phyloP scores from a whole-genome alignment of 2,888 invertebrate genomes.

The Caenorhabditis sp. region DNA sequence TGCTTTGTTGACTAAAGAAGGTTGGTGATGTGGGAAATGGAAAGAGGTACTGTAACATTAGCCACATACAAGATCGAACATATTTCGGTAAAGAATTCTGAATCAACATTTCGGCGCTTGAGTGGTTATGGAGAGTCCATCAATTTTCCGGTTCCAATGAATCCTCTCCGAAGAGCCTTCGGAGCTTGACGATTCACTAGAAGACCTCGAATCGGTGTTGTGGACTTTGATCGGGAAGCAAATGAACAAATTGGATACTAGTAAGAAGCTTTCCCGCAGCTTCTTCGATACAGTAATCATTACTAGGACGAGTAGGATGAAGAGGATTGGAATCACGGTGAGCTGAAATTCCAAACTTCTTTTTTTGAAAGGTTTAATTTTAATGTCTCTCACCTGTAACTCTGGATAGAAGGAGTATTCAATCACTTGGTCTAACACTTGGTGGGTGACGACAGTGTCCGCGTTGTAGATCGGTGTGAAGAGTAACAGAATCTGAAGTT shows the following conservation, averaged over 20 bases:
- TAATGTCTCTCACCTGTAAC: conserved; percentile 32
- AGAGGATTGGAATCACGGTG: conserved; percentile 51
- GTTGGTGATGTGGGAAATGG: conserved; percentile 1
- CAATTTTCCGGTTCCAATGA: conserved; percentile 62
- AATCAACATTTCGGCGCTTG: conserved; percentile 1
- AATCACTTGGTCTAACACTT: conserved; percentile 55
- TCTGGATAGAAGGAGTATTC: conserved; percentile 58
- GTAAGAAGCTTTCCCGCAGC: conserved; percentile 47
- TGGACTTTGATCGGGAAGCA: conserved; percentile 56
- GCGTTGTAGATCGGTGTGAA: conserved; percentile 53
- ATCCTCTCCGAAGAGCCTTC: conserved; percentile 49
- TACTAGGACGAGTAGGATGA: conserved; percentile 32
- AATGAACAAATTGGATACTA: conserved; percentile 55
- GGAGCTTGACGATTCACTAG: conserved; percentile 58
- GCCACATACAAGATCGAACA: conserved; percentile 20
- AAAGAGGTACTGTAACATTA: conserved; percentile 21
- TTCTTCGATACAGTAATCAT: conserved; percentile 31
- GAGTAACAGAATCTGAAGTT: conserved; percentile 44
- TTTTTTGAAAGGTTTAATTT: background rate
- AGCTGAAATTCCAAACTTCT: conserved; percentile 33
- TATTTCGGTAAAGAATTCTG: background rate
- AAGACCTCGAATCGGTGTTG: conserved; percentile 54
- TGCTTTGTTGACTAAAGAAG: background rate
- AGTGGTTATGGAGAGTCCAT: conserved; percentile 46
- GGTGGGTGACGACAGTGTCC: conserved; percentile 51